Evolutionary conservation across 35 echinoderm and acorn worm species (phyloP), one percentile per base, ranked within the genome.

Genomic region (Apostichopus japonicus): DNA sequence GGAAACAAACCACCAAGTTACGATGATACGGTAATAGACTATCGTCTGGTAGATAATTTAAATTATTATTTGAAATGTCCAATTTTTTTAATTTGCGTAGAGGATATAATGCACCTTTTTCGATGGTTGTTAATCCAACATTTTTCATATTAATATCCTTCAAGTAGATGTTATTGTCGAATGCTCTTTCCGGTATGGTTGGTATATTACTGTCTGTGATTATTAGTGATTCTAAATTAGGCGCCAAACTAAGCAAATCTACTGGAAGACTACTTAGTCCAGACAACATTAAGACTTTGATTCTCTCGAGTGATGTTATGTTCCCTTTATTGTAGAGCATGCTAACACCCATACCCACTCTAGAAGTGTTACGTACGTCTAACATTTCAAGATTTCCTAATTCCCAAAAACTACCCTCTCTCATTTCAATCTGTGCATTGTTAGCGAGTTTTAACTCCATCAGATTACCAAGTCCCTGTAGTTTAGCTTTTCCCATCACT

Each of bases 1-100:
- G 86, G 13, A 89, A 51, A 89, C 86, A 89, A 11, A 72, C 24
- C 5, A 73, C 86, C 72, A 65, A 7, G 27, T 65, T 89, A 23
- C 86, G 86, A 72, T 89, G 86, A 54, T 72, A 72, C 3, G 59
- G 61, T 54, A 65, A 25, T 21, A 73, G 16, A 8, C 57, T 65
- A 73, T 63, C 24, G 44, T 57, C 56, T 51, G 86, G 86, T 23
- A 89, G 61, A 27, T 51, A 33, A 5, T 7, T 11, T 63, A 89
- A 73, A 89, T 89, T 89, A 72, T 89, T 89, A 52, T 54, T 54
- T 73, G 56, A 27, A 89, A 89, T 89, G 56, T 89, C 86, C 25
- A 89, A 89, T 17, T 72, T 89, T 54, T 10, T 89, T 51, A 89
- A 21, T n/a, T 89, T 89, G 53, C 86, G 57, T 13, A 89, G 22